Evolutionary conservation across 1,140 invertebrate species (phyloP), one percentile per base, ranked within the genome.

Genomic region (Anthonomus grandis): DNA sequence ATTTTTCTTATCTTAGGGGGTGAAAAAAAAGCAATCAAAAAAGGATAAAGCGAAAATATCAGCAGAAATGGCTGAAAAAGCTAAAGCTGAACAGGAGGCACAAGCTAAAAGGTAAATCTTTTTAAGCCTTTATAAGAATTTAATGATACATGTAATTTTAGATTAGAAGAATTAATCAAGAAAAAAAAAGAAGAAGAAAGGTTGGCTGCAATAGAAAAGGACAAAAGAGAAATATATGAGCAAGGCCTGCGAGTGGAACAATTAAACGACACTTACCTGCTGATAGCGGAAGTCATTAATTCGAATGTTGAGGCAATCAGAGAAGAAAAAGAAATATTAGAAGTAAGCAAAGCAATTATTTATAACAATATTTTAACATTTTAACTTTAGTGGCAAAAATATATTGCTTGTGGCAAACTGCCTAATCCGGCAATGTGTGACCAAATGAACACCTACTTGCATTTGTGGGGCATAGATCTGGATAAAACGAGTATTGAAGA

Each of bases 391-490:
- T 86, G 84, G 84, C 55, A 75, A 22, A 76, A 79, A 25, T 84
- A 81, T 57, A 74, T 84, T 69, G 76, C 76, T 6, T 86, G 83
- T 62, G 80, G 83, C 44, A 79, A 82, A 18, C 69, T 86, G n/a
- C 84, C 84, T 0, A 79, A 84, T 68, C 79, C 83, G 0, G 72
- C 70, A 2, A 74, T 75, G 58, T 70, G 79, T 9, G 72, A 76
- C 4, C 76, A 83, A 46, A 73, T 86, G 65, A 81, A 83, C 48
- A 82, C 79, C 1, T 86, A 83, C 54, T 68, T 85, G 4, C 83
- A 80, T 62, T 68, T 83, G 6, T 84, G 83, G 83, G 72, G 77
- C 21, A 60, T 77, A 44, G 70, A 76, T 31, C 71, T 79, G 3
- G 69, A 78, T 2, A 53, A 70, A 4, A 71, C 75, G 10, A 74